Base-by-base conservation (phyloP, 2,113 vertebrate genomes). In the Agapornis roseicollis region DNA sequence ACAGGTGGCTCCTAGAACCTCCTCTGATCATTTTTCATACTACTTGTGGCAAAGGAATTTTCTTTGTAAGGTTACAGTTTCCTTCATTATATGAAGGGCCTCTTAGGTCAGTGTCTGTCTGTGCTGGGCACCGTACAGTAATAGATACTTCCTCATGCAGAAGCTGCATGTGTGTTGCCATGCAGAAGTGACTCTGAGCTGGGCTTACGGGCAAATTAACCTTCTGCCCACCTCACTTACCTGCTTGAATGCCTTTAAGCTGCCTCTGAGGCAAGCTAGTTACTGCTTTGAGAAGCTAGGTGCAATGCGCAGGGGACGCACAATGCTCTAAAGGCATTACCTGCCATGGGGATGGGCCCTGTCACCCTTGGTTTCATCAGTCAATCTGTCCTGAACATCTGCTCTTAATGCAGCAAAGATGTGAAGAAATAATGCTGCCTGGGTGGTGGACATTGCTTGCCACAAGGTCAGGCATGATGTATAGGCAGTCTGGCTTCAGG, bases 101-200 rank as follows among this genome's bases (percentile, higher is more conserved):
- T 83, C 28, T 74, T 71, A 47, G 74, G 50, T 63, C 11, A 46
- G 46, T 89, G 37, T 68, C 77, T 7, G 1, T 90, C 65, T 47
- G 24, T 44, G 58, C 61, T 44, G 55, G 66, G 41, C n/a, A 9
- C 17, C 11, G 11, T 11, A 9, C 7, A 18, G 18, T 24, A 15
- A 37, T 64, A 73, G 76, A 58, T n/a, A 1, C 80, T 76, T 61
- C 39, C 63, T 83, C 25, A 46, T 77, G 76, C 7, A 2, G 28
- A 61, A 83, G 64, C 82, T 73, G 41, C 1, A 0, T 10, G 25
- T 31, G 50, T 31, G 41, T 27, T 77, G 82, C 85, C 13, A 1
- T 73, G 60, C 79, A 83, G 85, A 83, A 85, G 29, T 39, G 90
- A 68, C 64, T 76, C 44, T 86, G 68, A 81, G 58, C 60, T 72